A percentile compares a stretch with the other conserved stretches of the same genome.
Conservation (phyloP, 2,113 vertebrate genomes). For the Neogobius melanostomus region DNA sequence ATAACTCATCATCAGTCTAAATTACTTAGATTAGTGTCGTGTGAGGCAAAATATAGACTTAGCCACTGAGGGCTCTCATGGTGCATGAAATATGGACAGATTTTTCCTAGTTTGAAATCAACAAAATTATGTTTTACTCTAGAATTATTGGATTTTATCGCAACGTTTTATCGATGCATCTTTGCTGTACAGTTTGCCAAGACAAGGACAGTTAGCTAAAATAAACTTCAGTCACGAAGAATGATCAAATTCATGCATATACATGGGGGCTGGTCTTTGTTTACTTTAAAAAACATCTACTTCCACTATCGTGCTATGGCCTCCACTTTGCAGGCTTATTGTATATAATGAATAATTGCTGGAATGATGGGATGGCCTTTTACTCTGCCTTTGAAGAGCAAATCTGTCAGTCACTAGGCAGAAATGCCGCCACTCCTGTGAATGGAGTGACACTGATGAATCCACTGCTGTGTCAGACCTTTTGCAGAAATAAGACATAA, state of each 20-base stretch:
- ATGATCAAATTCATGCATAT: too few species aligned
- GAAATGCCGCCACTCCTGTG: constrained; percentile 16
- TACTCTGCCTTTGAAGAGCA: constrained; percentile 27
- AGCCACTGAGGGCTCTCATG: too few species aligned
- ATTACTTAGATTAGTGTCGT: too few species aligned
- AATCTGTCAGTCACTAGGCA: constrained; percentile 43
- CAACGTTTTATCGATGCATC: too few species aligned
- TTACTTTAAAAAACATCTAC: not conserved
- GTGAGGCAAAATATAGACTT: too few species aligned
- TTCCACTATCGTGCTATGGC: not conserved
- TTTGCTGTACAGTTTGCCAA: not conserved
- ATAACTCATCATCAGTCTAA: too few species aligned
- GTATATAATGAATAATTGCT: constrained; percentile 26
- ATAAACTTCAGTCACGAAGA: not conserved
- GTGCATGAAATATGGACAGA: too few species aligned
- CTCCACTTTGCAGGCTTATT: too few species aligned
- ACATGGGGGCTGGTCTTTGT: not conserved
- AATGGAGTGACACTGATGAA: constrained; percentile 62
- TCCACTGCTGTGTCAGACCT: constrained; percentile 69
- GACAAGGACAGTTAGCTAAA: not conserved
- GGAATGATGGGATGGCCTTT: constrained; percentile 14
- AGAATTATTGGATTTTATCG: too few species aligned
- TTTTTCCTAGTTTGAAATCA: too few species aligned
- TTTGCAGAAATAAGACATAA: constrained; percentile 64
- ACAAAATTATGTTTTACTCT: too few species aligned